Conservation (phyloP, 1,140 invertebrate species). For the Drosophila parvula region DNA sequence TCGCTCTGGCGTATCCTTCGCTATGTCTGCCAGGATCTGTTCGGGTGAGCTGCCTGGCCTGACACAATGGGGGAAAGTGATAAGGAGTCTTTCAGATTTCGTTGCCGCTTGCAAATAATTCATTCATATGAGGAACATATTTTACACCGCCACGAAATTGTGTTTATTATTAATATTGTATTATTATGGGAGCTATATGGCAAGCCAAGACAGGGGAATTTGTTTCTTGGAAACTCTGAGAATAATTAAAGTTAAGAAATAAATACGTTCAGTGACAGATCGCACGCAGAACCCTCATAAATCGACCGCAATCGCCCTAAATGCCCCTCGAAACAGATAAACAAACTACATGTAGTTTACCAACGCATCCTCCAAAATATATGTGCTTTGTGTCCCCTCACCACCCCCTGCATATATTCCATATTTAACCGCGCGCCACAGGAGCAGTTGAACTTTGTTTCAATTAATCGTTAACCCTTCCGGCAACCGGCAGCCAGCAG, state of each 20-base stretch:
- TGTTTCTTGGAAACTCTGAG: background rate
- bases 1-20: slow-evolving; percentile 7
- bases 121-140: slow-evolving; percentile 4
- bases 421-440: slow-evolving; percentile 41
- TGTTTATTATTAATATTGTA: background rate
- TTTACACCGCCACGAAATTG: background rate
- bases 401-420: background rate
- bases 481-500: slow-evolving; percentile 5
- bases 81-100: slow-evolving; percentile 8
- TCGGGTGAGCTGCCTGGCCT: background rate
- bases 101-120: slow-evolving; percentile 14
- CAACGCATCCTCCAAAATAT: background rate
- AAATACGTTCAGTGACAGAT: background rate
- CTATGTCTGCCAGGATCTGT: slow-evolving; percentile 31
- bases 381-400: background rate
- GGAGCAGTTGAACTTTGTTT: slow-evolving; percentile 41
- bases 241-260: background rate
- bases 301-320: background rate
- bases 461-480: slow-evolving; percentile 55
- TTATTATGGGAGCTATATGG: background rate
- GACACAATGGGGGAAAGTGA: slow-evolving; percentile 6
- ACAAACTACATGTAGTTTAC: slow-evolving; percentile 30
- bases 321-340: background rate
- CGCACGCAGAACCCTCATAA: background rate
- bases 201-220: background rate